Conservation (phyloP, 2,888 invertebrate species). For the Scrobipalpa costella region DNA sequence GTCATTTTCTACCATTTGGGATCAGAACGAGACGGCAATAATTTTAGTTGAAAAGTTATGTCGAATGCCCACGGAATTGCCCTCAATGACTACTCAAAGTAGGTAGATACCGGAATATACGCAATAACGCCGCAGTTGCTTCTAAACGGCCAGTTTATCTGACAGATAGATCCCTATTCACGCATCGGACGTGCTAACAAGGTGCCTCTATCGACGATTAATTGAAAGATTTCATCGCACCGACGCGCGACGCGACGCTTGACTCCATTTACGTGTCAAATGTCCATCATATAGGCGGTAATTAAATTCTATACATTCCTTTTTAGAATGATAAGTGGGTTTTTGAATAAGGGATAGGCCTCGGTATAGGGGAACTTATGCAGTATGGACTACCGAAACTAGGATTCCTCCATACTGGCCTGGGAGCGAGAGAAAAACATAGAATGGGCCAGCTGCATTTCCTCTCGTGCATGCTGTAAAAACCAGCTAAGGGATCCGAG, state of each 20-base stretch:
- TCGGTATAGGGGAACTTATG: too few species aligned
- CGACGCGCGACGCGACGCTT: not conserved
- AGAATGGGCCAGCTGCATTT: too few species aligned
- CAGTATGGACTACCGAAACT: too few species aligned
- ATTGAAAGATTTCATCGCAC: slow-evolving; percentile 22
- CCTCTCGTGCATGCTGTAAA: too few species aligned
- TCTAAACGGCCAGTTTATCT: slow-evolving; percentile 37
- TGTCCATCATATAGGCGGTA: not conserved
- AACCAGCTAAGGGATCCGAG: too few species aligned
- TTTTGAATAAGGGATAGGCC: not conserved
- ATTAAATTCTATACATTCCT: slow-evolving; percentile 1
- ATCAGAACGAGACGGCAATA: too few species aligned
- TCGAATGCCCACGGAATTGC: too few species aligned
- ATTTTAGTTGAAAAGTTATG: too few species aligned
- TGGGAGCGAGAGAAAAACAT: too few species aligned
- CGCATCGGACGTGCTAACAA: slow-evolving; percentile 32
- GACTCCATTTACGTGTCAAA: slow-evolving; percentile 13
- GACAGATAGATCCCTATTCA: slow-evolving; percentile 31
- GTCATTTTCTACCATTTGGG: too few species aligned
- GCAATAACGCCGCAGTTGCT: slow-evolving; percentile 25
- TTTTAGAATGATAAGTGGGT: not conserved
- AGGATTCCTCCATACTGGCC: too few species aligned
- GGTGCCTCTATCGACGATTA: slow-evolving; percentile 26
- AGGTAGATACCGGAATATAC: slow-evolving; percentile 9
- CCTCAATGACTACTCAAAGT: slow-evolving; percentile 16